Base-by-base conservation (phyloP, 1,140 invertebrate genomes). In the Bombus superbus region DNA sequence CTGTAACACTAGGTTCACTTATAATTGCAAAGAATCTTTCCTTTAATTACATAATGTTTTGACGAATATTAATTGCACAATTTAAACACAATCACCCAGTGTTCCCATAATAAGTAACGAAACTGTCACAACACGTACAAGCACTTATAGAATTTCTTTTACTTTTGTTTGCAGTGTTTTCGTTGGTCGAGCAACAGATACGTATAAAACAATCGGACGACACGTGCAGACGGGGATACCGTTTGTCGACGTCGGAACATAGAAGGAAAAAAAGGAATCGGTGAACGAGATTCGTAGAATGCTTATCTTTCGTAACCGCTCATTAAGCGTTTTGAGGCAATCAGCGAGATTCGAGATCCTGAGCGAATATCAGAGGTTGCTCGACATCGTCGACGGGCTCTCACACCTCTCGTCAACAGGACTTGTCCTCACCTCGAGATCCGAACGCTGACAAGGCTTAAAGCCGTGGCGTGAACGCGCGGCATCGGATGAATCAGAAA, bases 391-490 rank as follows among this genome's bases (percentile, higher is more conserved):
- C 87, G 89, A 81, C 81, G 73, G 53, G 32, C 40, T 85, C 81
- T 42, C 80, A 84, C 66, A 53, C 81, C 82, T 85, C 73, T 86
- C 89, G 92, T 80, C 83, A 93, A 94, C 92, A 92, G 92, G 85
- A 87, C 76, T 89, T 91, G 91, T 94, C 91, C 76, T 89, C 94
- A 93, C 92, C 89, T 93, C 86, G 83, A 32, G 85, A 77, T 86
- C 76, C 85, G 75, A 76, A 89, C 71, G 91, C 86, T 92, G 91
- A 92, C 89, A 90, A 90, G 89, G 79, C 72, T 78, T 79, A 85
- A 85, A 88, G 76, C 72, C 78, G 78, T 35, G 77, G 62, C 59
- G 44, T 38, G 74, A 64, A 75, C 84, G 84, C 84, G 84, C 86
- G 77, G 59, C 75, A 86, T 82, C 83, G 86, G 86, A 86, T 90